phyloP scores from a whole-genome alignment of 2,888 invertebrate genomes.

The Pandemis corylana region DNA sequence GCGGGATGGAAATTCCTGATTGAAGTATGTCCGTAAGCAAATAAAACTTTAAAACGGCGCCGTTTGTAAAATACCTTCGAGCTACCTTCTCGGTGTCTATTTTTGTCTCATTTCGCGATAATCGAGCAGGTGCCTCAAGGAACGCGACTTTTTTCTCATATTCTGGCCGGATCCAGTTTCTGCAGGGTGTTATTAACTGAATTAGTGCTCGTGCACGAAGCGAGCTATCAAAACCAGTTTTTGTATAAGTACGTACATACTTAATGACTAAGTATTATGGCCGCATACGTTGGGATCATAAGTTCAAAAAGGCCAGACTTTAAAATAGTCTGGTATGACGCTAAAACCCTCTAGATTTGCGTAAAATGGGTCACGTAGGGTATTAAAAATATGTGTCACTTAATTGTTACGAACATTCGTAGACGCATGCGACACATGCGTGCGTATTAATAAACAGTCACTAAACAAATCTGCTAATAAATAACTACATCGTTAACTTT shows the following conservation, averaged over 20 bases:
- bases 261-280: conserved; percentile 4
- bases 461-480: too few species aligned
- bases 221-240: conserved; percentile 32
- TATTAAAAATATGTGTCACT: background rate
- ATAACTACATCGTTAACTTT: too few species aligned
- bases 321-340: background rate
- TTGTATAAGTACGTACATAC: conserved; percentile 2
- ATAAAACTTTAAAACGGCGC: background rate
- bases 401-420: background rate
- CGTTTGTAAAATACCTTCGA: conserved; percentile 7
- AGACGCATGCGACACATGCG: background rate
- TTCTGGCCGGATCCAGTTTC: conserved; percentile 22
- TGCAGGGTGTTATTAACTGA: conserved; percentile 20
- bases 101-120: conserved; percentile 23
- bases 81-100: conserved; percentile 18
- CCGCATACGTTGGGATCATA: conserved; percentile 10
- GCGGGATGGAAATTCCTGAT: background rate
- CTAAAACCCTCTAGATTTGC: background rate
- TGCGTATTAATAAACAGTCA: too few species aligned
- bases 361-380: background rate
- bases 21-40: background rate
- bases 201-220: conserved; percentile 5
- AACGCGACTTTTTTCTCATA: conserved; percentile 30
- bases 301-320: background rate
- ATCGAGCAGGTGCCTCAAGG: conserved; percentile 30